Conservation (phyloP, 2,888 invertebrate species). For the Venustoraphidia nigricollis region DNA sequence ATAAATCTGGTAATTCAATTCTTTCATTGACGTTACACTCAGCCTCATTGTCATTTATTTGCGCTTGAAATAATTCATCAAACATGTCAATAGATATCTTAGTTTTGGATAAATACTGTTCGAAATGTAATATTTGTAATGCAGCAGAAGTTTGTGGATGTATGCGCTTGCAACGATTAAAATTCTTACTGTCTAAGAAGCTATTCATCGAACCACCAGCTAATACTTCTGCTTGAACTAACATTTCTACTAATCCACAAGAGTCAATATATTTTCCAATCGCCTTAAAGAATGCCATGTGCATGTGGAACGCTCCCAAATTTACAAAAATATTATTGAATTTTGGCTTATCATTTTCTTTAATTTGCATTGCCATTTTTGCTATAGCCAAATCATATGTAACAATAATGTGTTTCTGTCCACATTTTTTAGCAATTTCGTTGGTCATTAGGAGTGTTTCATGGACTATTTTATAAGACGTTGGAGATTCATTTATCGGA, state of each 20-base stretch:
- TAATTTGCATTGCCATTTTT: conserved; percentile 15
- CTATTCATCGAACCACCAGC: conserved; percentile 17
- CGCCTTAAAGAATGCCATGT: not conserved
- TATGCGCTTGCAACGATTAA: conserved; percentile 19
- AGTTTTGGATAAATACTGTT: conserved; percentile 13
- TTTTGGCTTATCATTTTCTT: conserved; percentile 14
- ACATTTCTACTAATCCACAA: conserved; percentile 9
- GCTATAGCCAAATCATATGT: conserved; percentile 20
- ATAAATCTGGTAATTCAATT: conserved; percentile 14
- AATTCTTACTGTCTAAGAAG: conserved; percentile 18
- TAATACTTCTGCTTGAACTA: conserved; percentile 17
- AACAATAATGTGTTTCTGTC: conserved; percentile 15
- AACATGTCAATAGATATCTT: conserved; percentile 9
- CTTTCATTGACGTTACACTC: conserved; percentile 9
- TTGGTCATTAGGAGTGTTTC: conserved; percentile 15
- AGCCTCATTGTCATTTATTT: conserved; percentile 11
- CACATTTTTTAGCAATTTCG: conserved; percentile 16
- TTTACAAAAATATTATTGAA: conserved; percentile 18
- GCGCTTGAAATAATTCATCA: conserved; percentile 11
- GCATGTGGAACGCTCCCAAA: conserved; percentile 11
- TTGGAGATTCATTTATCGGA: conserved; percentile 19
- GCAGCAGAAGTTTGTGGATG: conserved; percentile 16
- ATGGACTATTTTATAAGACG: conserved; percentile 15
- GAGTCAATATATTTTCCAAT: not conserved
- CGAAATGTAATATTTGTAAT: conserved; percentile 17